A percentile compares a stretch with the other conserved stretches of the same genome.
phyloP scores from a whole-genome alignment of 2,797 vertebrate genomes.

The Ceryle rudis region DNA sequence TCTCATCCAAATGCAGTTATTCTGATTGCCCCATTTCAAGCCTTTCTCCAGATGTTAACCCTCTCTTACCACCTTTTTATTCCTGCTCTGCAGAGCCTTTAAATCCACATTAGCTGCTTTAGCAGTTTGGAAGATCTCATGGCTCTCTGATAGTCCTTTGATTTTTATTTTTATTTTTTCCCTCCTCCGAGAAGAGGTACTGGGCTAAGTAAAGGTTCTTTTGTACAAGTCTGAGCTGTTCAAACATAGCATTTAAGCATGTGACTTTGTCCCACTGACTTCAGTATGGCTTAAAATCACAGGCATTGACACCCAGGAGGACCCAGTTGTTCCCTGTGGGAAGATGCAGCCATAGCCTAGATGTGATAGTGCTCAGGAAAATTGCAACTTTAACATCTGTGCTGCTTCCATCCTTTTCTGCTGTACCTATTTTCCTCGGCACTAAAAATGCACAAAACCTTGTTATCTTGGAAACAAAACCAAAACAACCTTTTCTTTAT shows the following conservation, averaged over 20 bases:
- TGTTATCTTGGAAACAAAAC: conserved; percentile 33
- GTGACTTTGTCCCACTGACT: not conserved
- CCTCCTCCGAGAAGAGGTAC: not conserved
- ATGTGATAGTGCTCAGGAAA: not conserved
- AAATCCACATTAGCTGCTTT: not conserved
- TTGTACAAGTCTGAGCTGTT: not conserved
- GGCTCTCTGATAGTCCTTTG: not conserved
- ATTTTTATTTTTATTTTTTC: not conserved
- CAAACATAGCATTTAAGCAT: not conserved
- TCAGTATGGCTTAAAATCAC: not conserved
- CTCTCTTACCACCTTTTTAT: not conserved
- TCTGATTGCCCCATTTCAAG: not conserved
- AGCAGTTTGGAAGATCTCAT: not conserved
- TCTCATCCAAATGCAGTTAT: conserved; percentile 5
- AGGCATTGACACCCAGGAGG: not conserved
- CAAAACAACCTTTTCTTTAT: conserved; percentile 28
- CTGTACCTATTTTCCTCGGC: not conserved
- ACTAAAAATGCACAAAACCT: conserved; percentile 5
- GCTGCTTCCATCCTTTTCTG: conserved; percentile 1
- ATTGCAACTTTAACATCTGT: not conserved
- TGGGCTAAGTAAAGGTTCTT: not conserved
- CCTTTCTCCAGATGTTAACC: not conserved
- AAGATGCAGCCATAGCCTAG: not conserved
- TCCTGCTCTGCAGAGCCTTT: not conserved
- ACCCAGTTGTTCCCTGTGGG: not conserved